These are phyloP conservation scores for Progne subis DNA, from an alignment of 2,113 vertebrate species.

Conservation along the genomic window DNA sequence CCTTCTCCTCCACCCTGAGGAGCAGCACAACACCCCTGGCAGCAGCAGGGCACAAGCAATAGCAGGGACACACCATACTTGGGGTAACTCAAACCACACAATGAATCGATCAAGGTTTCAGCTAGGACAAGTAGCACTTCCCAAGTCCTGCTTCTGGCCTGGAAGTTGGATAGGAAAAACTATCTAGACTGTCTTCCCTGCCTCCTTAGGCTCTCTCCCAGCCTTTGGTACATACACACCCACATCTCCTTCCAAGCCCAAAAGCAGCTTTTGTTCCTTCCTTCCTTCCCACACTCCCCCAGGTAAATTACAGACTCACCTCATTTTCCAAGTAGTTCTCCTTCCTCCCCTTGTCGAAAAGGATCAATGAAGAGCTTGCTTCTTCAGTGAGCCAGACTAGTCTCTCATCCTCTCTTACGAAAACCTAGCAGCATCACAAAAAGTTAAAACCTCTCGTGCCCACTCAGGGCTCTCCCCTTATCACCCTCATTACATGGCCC, in stretches of 20 bases:
- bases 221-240: neutral
- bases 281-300: neutral
- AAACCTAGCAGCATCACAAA: neutral
- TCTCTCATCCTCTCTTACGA: no score
- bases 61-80: neutral
- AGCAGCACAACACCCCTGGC: neutral
- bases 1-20: neutral
- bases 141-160: neutral
- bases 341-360: neutral
- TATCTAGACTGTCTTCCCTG: neutral
- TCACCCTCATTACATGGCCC: neutral
- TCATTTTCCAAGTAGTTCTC: neutral
- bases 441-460: fast-evolving
- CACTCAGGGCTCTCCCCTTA: neutral
- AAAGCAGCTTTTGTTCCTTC: neutral
- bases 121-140: neutral
- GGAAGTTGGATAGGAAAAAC: neutral
- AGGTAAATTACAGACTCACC: fast-evolving
- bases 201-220: neutral
- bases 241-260: neutral
- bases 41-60: neutral
- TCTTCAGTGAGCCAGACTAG: fast-evolving
- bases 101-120: neutral
- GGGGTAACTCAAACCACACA: neutral
- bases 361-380: fast-evolving